These are phyloP conservation scores for Triplophysa tibetana DNA, from an alignment of 2,113 vertebrate genomes.

Conservation along the genomic window DNA sequence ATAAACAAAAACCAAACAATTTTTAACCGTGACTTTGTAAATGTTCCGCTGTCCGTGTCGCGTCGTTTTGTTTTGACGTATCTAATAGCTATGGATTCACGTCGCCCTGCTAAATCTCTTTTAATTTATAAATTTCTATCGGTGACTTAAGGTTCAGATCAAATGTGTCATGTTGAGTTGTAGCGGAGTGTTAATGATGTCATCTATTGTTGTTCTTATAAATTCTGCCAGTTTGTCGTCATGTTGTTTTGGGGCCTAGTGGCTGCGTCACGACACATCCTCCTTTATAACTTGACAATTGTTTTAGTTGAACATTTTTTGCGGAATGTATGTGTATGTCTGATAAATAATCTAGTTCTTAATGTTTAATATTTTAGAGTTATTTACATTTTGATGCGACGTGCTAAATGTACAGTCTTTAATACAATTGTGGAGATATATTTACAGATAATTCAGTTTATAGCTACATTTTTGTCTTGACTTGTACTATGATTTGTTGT, in stretches of 20 bases:
- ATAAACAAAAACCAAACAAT: neutral
- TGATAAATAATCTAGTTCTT: too few relatives aligned
- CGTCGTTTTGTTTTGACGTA: neutral
- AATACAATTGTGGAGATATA: neutral
- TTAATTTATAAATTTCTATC: neutral
- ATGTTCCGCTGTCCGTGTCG: too few relatives aligned
- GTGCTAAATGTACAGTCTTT: neutral
- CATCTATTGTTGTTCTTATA: neutral
- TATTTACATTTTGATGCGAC: too few relatives aligned
- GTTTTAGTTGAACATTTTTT: too few relatives aligned
- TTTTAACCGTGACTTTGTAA: neutral
- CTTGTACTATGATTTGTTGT: too few relatives aligned
- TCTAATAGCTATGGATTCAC: neutral
- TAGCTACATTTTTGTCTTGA: too few relatives aligned
- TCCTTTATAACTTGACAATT: too few relatives aligned
- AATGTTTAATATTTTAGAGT: too few relatives aligned
- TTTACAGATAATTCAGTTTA: neutral
- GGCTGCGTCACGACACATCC: too few relatives aligned
- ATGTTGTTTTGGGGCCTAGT: neutral
- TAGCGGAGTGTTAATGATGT: neutral
- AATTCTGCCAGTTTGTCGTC: neutral
- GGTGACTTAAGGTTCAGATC: neutral
- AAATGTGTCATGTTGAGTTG: neutral
- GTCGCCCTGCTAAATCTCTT: neutral
- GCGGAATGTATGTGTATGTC: too few relatives aligned